Percentiles rank a stretch among this genome's conserved stretches.
Evolutionary conservation across 2,888 invertebrate genomes (phyloP).

Genomic region (Heliconius hortense): DNA sequence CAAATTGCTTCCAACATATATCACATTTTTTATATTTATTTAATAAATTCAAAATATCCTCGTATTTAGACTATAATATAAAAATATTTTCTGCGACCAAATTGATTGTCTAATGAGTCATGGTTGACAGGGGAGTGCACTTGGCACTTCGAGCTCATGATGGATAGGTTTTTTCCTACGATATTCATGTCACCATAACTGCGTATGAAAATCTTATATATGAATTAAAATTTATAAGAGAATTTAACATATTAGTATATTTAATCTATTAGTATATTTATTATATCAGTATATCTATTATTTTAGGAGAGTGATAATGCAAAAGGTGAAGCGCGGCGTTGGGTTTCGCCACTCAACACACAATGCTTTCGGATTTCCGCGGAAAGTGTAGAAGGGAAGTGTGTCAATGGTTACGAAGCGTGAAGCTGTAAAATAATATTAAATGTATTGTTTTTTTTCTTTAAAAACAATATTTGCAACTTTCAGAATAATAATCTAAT

Average conservation of each 20-base stretch:
- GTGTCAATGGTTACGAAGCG: neutral
- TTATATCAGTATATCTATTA: neutral
- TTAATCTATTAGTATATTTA: too few species aligned
- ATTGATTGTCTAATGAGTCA: constrained; percentile 79
- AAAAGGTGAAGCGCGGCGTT: neutral
- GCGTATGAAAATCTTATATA: constrained; percentile 53
- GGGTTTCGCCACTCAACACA: too few species aligned
- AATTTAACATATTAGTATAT: neutral
- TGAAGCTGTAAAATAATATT: neutral
- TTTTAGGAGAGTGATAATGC: neutral
- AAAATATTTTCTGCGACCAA: constrained; percentile 42
- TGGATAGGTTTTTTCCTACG: constrained; percentile 71
- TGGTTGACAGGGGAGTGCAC: constrained; percentile 75
- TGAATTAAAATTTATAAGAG: constrained; percentile 1
- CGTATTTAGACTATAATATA: constrained; percentile 14
- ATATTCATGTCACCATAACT: constrained; percentile 60
- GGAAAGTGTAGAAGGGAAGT: too few species aligned
- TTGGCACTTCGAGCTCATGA: constrained; percentile 66
- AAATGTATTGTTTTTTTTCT: neutral
- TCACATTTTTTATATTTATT: too few species aligned
- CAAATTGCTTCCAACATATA: neutral
- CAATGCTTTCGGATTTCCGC: too few species aligned
- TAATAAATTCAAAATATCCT: constrained; percentile 1
- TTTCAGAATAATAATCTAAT: too few species aligned
- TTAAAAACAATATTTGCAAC: too few species aligned